phyloP scores from a whole-genome alignment of 2,113 vertebrate genomes.

The Hassar affinis region DNA sequence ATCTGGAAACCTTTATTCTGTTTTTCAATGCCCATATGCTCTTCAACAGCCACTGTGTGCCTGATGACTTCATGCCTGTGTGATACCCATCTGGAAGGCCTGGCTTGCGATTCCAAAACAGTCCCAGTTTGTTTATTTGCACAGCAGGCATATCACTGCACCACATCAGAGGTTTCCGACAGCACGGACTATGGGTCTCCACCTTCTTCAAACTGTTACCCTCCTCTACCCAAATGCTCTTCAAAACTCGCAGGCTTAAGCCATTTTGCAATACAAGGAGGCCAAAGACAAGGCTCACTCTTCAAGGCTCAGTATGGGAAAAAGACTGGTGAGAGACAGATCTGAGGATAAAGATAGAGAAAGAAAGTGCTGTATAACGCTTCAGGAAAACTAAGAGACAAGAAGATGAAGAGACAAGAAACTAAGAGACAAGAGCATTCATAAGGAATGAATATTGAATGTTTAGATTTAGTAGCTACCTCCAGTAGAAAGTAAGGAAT shows the following conservation, averaged over 20 bases:
- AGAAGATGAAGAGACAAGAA: too few species aligned
- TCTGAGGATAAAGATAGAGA: neutral
- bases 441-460: neutral
- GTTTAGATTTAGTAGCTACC: neutral
- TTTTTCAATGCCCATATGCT: slow-evolving; percentile 26
- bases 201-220: slow-evolving; percentile 71
- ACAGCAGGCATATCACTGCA: slow-evolving; percentile 10
- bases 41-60: slow-evolving; percentile 30
- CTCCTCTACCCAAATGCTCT: slow-evolving; percentile 67
- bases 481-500: neutral
- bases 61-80: slow-evolving; percentile 28
- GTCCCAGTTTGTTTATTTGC: slow-evolving; percentile 30
- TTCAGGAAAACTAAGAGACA: neutral
- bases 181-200: slow-evolving; percentile 54
- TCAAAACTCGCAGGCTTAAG: slow-evolving; percentile 75
- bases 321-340: slow-evolving; percentile 6
- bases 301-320: slow-evolving; percentile 83
- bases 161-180: slow-evolving; percentile 25
- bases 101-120: slow-evolving; percentile 33
- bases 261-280: slow-evolving; percentile 92
- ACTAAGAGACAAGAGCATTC: neutral
- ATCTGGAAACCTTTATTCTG: slow-evolving; percentile 13
- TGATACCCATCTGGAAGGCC: slow-evolving; percentile 38
- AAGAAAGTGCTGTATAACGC: neutral
- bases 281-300: slow-evolving; percentile 93